Evolutionary conservation across 2,888 invertebrate species (phyloP), one percentile per base, ranked within the genome.

Genomic region (Perdita meconis): DNA sequence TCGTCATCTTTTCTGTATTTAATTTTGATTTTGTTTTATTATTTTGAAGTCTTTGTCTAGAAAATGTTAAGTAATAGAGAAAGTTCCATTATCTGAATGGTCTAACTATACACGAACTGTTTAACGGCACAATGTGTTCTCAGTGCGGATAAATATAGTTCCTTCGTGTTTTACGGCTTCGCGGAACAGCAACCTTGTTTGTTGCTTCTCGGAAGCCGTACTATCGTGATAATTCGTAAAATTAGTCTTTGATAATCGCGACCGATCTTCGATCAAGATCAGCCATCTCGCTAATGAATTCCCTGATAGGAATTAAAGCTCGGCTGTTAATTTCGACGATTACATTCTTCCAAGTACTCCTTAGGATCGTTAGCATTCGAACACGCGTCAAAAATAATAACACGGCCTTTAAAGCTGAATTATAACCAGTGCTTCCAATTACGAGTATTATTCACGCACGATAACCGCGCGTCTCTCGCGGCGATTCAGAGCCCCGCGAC

Each of bases 371-470:
- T 81, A 83, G 86, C 81, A 80, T 81, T 59, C 76, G 81, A 70
- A 69, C 78, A 84, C 77, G 80, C 82, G 77, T 81, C 80, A 79
- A 81, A 79, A 87, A 86, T 86, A 89, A 89, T 85, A 87, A 87
- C 83, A 78, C 78, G 75, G 42, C 74, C 82, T 84, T 74, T 77
- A 76, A 47, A 72, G 82, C 78, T 84, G 86, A 88, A 88, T 89
- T 87, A 84, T 84, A 83, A 83, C 47, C 47, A 47, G 82, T 78
- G 80, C 77, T 82, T 71, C 80, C 82, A 85, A 86, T 86, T 86
- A 84, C 81, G 83, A 57, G 84, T 71, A 84, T 88, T 87, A 84
- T 85, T 80, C 80, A 74, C 68, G 75, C 67, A 63, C 78, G 78
- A 66, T 63, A 71, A 63, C 67, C 56, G 76, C 77, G 57, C 77